These are phyloP conservation scores for Drosophila seclusa DNA, from an alignment of 2,888 invertebrate genomes.

Conservation along the genomic window DNA sequence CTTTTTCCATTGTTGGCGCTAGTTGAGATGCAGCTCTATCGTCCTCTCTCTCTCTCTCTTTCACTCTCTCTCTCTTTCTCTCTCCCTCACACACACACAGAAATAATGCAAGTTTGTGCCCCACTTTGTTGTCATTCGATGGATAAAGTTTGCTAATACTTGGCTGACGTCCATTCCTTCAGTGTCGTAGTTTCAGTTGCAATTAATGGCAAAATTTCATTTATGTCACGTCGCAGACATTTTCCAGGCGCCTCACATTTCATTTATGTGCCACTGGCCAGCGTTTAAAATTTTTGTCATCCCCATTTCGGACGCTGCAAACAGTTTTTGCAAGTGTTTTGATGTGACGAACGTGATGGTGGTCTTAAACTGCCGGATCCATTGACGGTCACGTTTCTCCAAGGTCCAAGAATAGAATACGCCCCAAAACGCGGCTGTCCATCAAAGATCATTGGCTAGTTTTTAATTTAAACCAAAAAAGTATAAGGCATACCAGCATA, in stretches of 20 bases:
- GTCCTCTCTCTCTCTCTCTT: background rate
- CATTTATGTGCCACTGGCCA: conserved; percentile 12
- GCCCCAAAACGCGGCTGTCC: conserved; percentile 34
- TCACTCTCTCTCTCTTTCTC: background rate
- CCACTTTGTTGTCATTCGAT: conserved; percentile 37
- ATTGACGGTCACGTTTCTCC: conserved; percentile 55
- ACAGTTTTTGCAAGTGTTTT: conserved; percentile 65
- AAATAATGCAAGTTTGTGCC: conserved; percentile 25
- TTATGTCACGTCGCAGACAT: conserved; percentile 66
- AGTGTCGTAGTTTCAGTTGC: conserved; percentile 24
- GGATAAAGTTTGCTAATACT: conserved; percentile 35
- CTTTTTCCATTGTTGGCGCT: conserved; percentile 55
- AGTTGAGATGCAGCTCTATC: conserved; percentile 21
- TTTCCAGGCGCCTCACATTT: conserved; percentile 34
- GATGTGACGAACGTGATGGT: conserved; percentile 67
- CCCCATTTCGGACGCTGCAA: conserved; percentile 42
- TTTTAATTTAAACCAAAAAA: conserved; percentile 7
- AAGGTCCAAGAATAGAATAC: conserved; percentile 1
- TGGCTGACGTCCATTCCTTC: conserved; percentile 28
- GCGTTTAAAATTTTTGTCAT: conserved; percentile 53
- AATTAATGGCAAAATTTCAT: conserved; percentile 69
- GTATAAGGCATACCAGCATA: background rate
- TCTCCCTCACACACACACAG: background rate
- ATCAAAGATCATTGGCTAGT: conserved; percentile 32
- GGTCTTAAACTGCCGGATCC: conserved; percentile 62